Base-by-base conservation (phyloP, 2,113 vertebrate species). In the Cnemophilus loriae region DNA sequence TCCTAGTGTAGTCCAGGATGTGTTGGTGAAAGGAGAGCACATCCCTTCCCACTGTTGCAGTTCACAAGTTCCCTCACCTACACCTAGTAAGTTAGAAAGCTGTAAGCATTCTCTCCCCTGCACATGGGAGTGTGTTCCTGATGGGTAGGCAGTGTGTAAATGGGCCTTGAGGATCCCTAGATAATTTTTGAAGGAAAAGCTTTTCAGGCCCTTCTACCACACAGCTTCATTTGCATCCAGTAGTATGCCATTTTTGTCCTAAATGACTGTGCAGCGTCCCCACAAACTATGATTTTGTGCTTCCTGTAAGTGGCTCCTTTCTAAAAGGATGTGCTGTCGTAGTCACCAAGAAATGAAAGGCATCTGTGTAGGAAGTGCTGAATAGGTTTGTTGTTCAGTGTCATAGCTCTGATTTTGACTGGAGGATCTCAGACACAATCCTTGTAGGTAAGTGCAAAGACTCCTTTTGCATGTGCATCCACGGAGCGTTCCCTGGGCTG, bases 21-120 rank as follows among this genome's bases (percentile, higher is more conserved):
- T 97, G 33, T 89, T 98, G 90, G 98, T 98, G 93, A 99, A 99
- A 97, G 97, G 98, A 71, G 99, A 99, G 96, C 98, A 98, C 37
- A 94, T 95, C 81, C 65, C 97, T 10, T 95, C 96, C 74, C 98
- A 97, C 55, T 97, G 97, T 65, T 94, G 89, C 91, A 97, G 98
- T 83, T 98, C 97, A 76, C 98, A 98, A 81, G 97, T 97, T 87
- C 95, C 98, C 35, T 97, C 98, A 14, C 60, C 98, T 24, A 98
- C 97, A 37, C 84, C 98, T 39, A 98, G 99, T 99, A 95, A 98
- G 98, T 97, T 87, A 93, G 92, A 95, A 80, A 65, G 91, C 68
- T 63, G 16, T 67, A 71, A 84, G 42, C 44, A 1, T 75, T 64
- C 42, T 90, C 33, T 59, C 16, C 42, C 20, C 41, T 78, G 3